Percentiles rank a stretch among this genome's conserved stretches.
Evolutionary conservation across 2,113 vertebrate genomes (phyloP).

Genomic region (Cololabis saira): DNA sequence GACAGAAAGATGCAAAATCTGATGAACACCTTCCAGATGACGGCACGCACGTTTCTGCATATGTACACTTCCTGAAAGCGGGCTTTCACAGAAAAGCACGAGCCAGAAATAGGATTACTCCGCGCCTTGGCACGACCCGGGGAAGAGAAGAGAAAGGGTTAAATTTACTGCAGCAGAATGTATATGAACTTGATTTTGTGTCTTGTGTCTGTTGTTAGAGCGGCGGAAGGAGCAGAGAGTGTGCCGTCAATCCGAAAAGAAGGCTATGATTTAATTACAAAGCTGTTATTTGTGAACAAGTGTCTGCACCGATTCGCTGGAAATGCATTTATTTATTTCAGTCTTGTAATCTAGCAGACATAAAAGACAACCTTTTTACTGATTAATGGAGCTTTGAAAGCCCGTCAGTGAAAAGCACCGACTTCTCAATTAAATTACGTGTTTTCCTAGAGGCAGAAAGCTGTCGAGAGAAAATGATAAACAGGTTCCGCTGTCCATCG

Average conservation of each 20-base stretch:
- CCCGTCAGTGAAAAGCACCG: not conserved
- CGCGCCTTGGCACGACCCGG: slow-evolving; percentile 51
- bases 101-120: slow-evolving; percentile 71
- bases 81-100: slow-evolving; percentile 42
- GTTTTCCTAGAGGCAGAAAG: not conserved
- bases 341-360: not conserved
- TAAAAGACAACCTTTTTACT: not conserved
- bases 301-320: not conserved
- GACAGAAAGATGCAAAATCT: slow-evolving; percentile 49
- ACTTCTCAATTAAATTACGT: not conserved
- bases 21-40: slow-evolving; percentile 66
- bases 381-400: not conserved
- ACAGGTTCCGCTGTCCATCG: too few species aligned
- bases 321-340: slow-evolving; percentile 8
- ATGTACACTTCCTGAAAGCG: slow-evolving; percentile 45
- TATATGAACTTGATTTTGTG: not conserved
- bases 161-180: slow-evolving; percentile 23
- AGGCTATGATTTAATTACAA: slow-evolving; percentile 9
- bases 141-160: not conserved
- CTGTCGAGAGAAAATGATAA: too few species aligned
- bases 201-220: slow-evolving; percentile 10
- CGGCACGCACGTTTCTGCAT: slow-evolving; percentile 51
- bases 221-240: not conserved
- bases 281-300: not conserved
- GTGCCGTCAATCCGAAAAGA: not conserved